Evolutionary conservation across 2,888 invertebrate genomes (phyloP).

Genomic region (Metacarcinus magister): DNA sequence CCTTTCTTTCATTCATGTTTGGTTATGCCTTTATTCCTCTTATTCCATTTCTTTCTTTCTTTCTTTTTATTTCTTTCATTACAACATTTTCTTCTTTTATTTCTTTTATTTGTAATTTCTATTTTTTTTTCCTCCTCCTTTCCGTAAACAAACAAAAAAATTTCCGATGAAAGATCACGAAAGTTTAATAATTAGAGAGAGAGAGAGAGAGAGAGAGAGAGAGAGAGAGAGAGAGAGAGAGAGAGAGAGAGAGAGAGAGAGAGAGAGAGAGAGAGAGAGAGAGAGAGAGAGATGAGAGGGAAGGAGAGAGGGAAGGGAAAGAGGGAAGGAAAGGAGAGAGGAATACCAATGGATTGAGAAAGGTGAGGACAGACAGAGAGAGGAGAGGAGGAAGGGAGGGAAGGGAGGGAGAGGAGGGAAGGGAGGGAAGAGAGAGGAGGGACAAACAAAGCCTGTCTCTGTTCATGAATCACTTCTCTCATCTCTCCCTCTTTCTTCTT

Average conservation of each 20-base stretch:
- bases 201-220: constrained; percentile 45
- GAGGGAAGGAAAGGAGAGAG: not conserved
- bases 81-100: no score
- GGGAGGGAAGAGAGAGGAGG: not conserved
- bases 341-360: not conserved
- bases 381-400: not conserved
- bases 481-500: not conserved
- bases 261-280: not conserved
- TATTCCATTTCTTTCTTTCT: no score
- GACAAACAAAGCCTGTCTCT: not conserved
- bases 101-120: no score
- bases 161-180: not conserved
- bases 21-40: no score
- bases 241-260: constrained; percentile 15
- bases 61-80: no score
- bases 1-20: not conserved
- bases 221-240: not conserved
- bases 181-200: not conserved
- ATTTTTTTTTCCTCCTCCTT: no score
- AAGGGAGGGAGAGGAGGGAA: not conserved
- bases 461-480: constrained; percentile 15
- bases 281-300: not conserved
- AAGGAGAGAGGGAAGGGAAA: not conserved
- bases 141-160: not conserved
- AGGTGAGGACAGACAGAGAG: not conserved